Evolutionary conservation across 1,140 invertebrate genomes (phyloP), one percentile per base, ranked within the genome.

Genomic region (Megalonaias nervosa): DNA sequence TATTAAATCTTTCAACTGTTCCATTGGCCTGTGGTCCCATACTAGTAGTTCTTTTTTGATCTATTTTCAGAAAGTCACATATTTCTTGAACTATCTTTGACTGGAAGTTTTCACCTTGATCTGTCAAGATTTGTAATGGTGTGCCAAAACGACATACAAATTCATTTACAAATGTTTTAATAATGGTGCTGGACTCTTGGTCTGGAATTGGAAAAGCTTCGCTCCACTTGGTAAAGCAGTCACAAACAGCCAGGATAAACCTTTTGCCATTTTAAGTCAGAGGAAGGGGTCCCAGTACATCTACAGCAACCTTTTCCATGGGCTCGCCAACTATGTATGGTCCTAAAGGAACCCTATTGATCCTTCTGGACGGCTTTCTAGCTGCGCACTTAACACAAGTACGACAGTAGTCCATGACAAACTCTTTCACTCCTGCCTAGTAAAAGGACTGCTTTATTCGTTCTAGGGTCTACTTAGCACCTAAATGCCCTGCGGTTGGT

Each of bases 331-430:
- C 72, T 23, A 67, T 57, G 23, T 74, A 74, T 31, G 66, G 64
- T 67, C 72, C 64, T 21, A 74, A 21, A 4, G 72, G 72, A 17
- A 57, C 65, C 38, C 59, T 57, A 55, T 67, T 74, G 57, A 9
- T 59, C 3, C 15, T 19, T 67, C 57, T 74, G 23, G 56, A 58
- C 11, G 67, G 31, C 14, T 67, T 66, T 58, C 17, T 5, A 11
- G 72, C 62, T 21, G 72, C 48, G 26, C 65, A 74, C 2, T 23
- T 58, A 64, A 67, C 64, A 58, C 72, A 74, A 13, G 13, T n/a
- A 38, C 60, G 66, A 59, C 72, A 74, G 31, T 74, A 74, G 5
- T 65, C 17, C 31, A 64, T 70, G 3, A 79, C 70, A 76, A 75
- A 65, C 31, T 57, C 19, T 1, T 26, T 67, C 38, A 72, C 13